Evolutionary conservation across 2,888 invertebrate genomes (phyloP).

Genomic region (Drosophila greeni): DNA sequence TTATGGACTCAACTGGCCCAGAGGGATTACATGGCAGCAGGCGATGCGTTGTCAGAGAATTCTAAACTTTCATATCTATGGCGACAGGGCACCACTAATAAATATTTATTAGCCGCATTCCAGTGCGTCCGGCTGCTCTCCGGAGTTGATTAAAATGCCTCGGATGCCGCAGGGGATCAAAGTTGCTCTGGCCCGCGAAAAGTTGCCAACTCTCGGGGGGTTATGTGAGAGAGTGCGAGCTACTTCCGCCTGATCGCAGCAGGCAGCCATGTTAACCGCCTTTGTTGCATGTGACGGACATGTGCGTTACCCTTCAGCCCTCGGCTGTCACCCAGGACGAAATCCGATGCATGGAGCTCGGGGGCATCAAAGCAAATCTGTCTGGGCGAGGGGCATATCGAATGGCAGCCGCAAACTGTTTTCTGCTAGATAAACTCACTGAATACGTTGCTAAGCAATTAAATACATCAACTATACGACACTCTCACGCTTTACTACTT

Average conservation of each 20-base stretch:
- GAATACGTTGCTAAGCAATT: not conserved
- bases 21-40: not conserved
- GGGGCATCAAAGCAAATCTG: not conserved
- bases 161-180: slow-evolving; percentile 39
- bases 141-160: slow-evolving; percentile 63
- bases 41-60: slow-evolving; percentile 37
- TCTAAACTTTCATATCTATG: slow-evolving; percentile 37
- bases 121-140: slow-evolving; percentile 24
- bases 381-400: not conserved
- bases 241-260: slow-evolving; percentile 56
- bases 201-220: slow-evolving; percentile 27
- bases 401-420: not conserved
- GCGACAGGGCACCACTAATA: slow-evolving; percentile 47
- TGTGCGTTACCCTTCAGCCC: slow-evolving; percentile 17
- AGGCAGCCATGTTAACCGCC: slow-evolving; percentile 18
- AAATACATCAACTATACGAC: not conserved
- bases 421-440: not conserved
- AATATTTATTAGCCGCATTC: slow-evolving; percentile 65
- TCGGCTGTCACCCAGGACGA: slow-evolving; percentile 21
- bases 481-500: not conserved
- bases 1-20: slow-evolving; percentile 50
- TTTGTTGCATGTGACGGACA: slow-evolving; percentile 24
- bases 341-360: slow-evolving; percentile 1
- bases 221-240: slow-evolving; percentile 1
- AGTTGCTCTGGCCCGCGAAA: slow-evolving; percentile 32